Conservation (phyloP, 2,113 vertebrate species). For the Leptosomus discolor region DNA sequence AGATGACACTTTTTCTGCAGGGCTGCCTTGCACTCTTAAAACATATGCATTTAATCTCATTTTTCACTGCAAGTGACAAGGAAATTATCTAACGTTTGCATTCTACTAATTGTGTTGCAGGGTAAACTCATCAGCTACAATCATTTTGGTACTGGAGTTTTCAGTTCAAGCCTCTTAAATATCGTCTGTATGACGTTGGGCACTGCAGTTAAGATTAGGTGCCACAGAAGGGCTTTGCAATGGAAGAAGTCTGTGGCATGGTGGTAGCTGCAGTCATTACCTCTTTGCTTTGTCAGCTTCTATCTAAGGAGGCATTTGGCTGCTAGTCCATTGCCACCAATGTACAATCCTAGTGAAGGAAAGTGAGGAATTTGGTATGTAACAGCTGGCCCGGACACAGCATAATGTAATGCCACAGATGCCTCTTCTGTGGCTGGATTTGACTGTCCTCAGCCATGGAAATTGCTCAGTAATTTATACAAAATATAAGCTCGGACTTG, state of each 20-base stretch:
- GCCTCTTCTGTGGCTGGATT: not conserved
- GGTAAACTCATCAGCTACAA: not conserved
- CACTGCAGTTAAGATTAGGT: not conserved
- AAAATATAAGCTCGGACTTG: not conserved
- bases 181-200: not conserved
- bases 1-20: not conserved
- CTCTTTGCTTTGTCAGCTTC: not conserved
- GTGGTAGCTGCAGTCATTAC: not conserved
- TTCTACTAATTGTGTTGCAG: not conserved
- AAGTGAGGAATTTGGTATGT: not conserved
- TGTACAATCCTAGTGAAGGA: not conserved
- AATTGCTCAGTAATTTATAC: not conserved
- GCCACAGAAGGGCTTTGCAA: not conserved
- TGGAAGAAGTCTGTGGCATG: not conserved
- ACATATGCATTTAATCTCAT: not conserved
- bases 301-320: not conserved
- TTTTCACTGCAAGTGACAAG: not conserved
- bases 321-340: not conserved
- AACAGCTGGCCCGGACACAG: not conserved
- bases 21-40: not conserved
- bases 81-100: not conserved
- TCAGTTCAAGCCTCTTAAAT: not conserved
- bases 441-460: not conserved
- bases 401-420: not conserved
- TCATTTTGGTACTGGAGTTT: not conserved